Conservation (phyloP, 2,113 vertebrate genomes). For the Silurus asotus region DNA sequence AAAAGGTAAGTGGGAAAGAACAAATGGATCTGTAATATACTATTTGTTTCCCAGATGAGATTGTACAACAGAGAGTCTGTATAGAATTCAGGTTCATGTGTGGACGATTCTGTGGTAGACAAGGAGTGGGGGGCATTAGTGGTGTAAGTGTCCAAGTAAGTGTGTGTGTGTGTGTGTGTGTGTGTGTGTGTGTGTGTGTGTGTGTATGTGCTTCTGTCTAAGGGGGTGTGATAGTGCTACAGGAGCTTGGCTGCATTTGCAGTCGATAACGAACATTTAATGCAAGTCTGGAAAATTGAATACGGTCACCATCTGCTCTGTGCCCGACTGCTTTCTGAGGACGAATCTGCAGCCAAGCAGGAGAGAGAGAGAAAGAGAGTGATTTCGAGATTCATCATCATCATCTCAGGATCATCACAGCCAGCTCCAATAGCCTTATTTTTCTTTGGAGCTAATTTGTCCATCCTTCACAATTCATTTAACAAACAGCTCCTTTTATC, state of each 20-base stretch:
- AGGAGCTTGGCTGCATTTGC: constrained; percentile 75
- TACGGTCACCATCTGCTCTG: constrained; percentile 81
- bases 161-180: constrained; percentile 62
- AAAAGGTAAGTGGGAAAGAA: constrained; percentile 54
- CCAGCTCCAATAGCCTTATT: constrained; percentile 27
- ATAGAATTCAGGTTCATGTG: background rate
- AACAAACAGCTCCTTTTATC: background rate
- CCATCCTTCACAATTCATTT: constrained; percentile 8
- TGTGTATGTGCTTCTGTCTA: constrained; percentile 47
- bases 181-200: constrained; percentile 58
- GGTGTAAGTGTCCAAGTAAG: constrained; percentile 52
- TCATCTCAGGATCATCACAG: constrained; percentile 31
- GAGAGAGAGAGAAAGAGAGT: constrained; percentile 28
- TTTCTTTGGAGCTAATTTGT: constrained; percentile 18
- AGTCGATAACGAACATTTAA: constrained; percentile 80
- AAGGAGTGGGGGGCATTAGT: background rate
- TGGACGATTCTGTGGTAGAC: constrained; percentile 6
- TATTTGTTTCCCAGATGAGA: constrained; percentile 3
- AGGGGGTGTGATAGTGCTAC: constrained; percentile 46
- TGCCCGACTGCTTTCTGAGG: constrained; percentile 71
- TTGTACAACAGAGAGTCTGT: constrained; percentile 6
- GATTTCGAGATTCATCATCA: constrained; percentile 9
- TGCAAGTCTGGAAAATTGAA: constrained; percentile 79
- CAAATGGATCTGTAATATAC: constrained; percentile 55
- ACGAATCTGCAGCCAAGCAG: constrained; percentile 57